A percentile compares a stretch with the other conserved stretches of the same genome.
These are phyloP conservation scores for Bufotes viridis DNA, from an alignment of 2,797 vertebrate species.

Conservation along the genomic window DNA sequence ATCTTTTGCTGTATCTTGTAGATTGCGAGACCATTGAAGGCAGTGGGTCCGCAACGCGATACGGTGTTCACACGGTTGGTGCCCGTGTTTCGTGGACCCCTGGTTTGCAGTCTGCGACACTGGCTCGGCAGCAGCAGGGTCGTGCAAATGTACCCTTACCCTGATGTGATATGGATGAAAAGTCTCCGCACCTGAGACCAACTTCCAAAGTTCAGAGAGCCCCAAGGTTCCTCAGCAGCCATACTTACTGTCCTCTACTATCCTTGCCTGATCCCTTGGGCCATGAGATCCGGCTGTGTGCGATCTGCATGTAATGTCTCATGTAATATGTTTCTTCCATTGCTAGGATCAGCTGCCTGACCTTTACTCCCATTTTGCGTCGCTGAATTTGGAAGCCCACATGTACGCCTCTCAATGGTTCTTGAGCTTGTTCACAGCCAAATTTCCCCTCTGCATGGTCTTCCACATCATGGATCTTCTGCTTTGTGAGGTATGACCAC, in stretches of 20 bases:
- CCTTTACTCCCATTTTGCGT: conserved; percentile 88
- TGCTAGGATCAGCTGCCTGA: conserved; percentile 92
- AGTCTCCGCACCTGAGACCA: too few species aligned
- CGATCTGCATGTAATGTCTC: neutral
- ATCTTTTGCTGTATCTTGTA: too few species aligned
- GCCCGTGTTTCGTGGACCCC: too few species aligned
- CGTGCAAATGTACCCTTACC: too few species aligned
- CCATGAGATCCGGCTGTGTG: neutral
- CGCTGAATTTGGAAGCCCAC: conserved; percentile 92
- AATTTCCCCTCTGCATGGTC: conserved; percentile 99
- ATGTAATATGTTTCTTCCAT: conserved; percentile 32
- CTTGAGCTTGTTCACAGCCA: conserved; percentile 97
- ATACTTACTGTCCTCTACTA: neutral
- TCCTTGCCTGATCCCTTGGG: neutral
- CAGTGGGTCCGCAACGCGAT: too few species aligned
- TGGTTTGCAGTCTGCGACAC: too few species aligned
- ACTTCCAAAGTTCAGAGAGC: too few species aligned
- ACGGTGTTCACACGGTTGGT: too few species aligned
- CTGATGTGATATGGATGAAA: too few species aligned
- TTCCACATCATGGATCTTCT: conserved; percentile 99
- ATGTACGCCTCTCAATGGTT: conserved; percentile 99
- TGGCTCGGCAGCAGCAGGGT: too few species aligned
- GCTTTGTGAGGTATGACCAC: conserved; percentile 87
- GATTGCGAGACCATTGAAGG: too few species aligned
- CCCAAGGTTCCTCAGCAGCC: neutral